These are phyloP conservation scores for human DNA, from an alignment of 2,113 vertebrate species.

Conservation along the genomic window DNA sequence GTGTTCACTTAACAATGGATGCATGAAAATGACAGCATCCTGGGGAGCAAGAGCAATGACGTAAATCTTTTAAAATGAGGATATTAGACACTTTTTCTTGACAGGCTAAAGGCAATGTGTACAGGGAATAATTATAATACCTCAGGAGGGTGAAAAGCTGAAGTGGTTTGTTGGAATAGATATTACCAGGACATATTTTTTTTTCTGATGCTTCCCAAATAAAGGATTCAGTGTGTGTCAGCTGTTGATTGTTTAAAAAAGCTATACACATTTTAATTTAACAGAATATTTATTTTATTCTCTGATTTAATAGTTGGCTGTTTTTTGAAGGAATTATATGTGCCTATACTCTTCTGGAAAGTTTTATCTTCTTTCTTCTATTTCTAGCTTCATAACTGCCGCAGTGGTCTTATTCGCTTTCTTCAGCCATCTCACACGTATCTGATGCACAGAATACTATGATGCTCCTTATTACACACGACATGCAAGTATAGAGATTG, in stretches of 20 bases:
- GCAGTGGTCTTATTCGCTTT: background rate
- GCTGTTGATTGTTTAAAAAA: background rate
- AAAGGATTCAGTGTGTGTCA: background rate
- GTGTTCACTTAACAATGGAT: constrained; percentile 39
- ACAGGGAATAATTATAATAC: background rate
- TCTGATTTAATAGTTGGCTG: background rate
- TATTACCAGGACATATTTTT: background rate
- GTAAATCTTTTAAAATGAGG: constrained; percentile 42
- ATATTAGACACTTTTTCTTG: constrained; percentile 42
- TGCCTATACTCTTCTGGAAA: background rate
- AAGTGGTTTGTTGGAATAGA: background rate
- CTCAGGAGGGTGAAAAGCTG: background rate
- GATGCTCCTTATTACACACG: background rate
- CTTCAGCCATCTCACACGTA: background rate
- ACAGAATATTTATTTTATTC: background rate
- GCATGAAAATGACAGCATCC: background rate
- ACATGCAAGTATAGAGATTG: no score
- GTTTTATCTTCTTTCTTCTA: background rate
- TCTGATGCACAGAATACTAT: background rate
- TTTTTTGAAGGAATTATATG: background rate
- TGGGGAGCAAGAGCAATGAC: background rate
- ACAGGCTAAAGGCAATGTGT: background rate
- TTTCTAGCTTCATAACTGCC: background rate
- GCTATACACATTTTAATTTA: background rate
- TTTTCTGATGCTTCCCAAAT: background rate